Conservation (phyloP, 2,797 vertebrate species). For the Pyrrhura leucotis region DNA sequence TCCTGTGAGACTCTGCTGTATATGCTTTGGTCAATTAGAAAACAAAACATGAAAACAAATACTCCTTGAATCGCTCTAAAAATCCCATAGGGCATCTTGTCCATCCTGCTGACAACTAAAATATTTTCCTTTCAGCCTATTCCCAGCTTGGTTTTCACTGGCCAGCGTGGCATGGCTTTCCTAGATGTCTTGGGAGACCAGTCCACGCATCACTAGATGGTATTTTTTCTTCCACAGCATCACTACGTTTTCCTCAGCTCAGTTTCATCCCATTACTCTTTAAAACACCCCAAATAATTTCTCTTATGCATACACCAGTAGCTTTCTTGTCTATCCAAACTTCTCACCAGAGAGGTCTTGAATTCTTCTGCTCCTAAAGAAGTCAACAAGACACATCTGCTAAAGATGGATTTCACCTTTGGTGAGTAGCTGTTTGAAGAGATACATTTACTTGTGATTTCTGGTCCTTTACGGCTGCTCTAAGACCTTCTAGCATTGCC, state of each 20-base stretch:
- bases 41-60: slow-evolving; percentile 29
- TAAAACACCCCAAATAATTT: slow-evolving; percentile 16
- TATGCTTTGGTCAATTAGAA: slow-evolving; percentile 54
- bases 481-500: not conserved
- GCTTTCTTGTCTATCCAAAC: not conserved
- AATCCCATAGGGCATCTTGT: not conserved
- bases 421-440: not conserved
- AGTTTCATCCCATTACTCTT: slow-evolving; percentile 30
- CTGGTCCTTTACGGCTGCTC: not conserved
- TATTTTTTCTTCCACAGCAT: not conserved
- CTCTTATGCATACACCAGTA: not conserved
- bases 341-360: not conserved
- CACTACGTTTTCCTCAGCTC: slow-evolving; percentile 21
- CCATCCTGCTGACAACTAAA: not conserved
- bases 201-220: not conserved
- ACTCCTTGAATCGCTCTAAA: not conserved
- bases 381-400: not conserved
- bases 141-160: not conserved
- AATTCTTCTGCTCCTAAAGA: slow-evolving; percentile 11
- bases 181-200: not conserved
- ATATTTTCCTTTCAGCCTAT: slow-evolving; percentile 11
- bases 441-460: not conserved
- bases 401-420: not conserved
- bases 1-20: not conserved
- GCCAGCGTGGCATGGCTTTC: not conserved